A percentile compares a stretch with the other conserved stretches of the same genome.
phyloP scores from a whole-genome alignment of 1,140 invertebrate genomes.

The Cataglyphis hispanica region DNA sequence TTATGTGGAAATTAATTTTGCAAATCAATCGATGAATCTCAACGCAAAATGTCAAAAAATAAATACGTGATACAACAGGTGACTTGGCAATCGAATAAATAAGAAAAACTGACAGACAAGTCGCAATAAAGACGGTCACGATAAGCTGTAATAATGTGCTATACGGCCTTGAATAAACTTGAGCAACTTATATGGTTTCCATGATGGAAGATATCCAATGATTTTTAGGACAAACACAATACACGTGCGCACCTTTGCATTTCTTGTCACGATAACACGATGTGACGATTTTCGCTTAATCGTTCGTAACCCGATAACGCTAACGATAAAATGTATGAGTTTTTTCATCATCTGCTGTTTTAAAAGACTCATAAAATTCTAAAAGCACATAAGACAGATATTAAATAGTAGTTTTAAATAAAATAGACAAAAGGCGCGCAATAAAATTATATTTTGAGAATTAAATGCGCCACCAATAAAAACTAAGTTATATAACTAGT shows the following conservation, averaged over 20 bases:
- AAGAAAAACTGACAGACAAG: neutral
- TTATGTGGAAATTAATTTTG: neutral
- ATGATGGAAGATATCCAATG: conserved; percentile 63
- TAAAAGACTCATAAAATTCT: neutral
- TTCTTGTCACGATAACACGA: conserved; percentile 22
- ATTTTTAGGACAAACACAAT: conserved; percentile 51
- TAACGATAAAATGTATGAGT: no score
- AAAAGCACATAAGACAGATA: neutral
- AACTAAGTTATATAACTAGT: neutral
- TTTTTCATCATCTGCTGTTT: neutral
- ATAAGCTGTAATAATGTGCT: neutral
- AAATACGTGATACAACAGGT: neutral
- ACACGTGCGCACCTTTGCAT: conserved; percentile 8
- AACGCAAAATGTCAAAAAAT: neutral
- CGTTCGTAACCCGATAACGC: neutral
- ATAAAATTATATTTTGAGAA: neutral
- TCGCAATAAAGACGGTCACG: neutral
- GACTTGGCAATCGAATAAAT: conserved; percentile 28
- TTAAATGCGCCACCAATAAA: neutral
- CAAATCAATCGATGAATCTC: neutral
- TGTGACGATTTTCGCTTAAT: neutral
- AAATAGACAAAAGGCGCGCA: neutral
- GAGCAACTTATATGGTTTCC: conserved; percentile 53
- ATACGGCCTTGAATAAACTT: conserved; percentile 68
- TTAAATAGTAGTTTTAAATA: neutral